phyloP scores from a whole-genome alignment of 2,113 vertebrate genomes.

The Oryctolagus cuniculus region mOryCun1.1 NC_091448.1:7524001-7524500 shows the following conservation, averaged over 20 bases:
- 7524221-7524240: neutral
- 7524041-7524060: too few species aligned
- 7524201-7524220: neutral
- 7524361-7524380: neutral
- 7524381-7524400: neutral
- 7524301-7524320: neutral
- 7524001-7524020: too few species aligned
- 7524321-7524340: neutral
- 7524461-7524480: neutral
- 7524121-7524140: neutral
- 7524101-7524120: neutral
- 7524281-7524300: fast-evolving
- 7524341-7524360: neutral
- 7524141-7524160: neutral
- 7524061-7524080: neutral
- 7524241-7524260: neutral
- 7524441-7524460: neutral
- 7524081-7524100: fast-evolving
- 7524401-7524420: neutral
- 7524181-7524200: neutral
- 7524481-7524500: neutral
- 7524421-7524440: neutral
- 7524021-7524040: fast-evolving
- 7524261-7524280: fast-evolving
- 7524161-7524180: fast-evolving